Percentiles rank a stretch among this genome's conserved stretches.
Conservation (phyloP, 2,797 vertebrate species). For the Darevskia nairensis region DNA sequence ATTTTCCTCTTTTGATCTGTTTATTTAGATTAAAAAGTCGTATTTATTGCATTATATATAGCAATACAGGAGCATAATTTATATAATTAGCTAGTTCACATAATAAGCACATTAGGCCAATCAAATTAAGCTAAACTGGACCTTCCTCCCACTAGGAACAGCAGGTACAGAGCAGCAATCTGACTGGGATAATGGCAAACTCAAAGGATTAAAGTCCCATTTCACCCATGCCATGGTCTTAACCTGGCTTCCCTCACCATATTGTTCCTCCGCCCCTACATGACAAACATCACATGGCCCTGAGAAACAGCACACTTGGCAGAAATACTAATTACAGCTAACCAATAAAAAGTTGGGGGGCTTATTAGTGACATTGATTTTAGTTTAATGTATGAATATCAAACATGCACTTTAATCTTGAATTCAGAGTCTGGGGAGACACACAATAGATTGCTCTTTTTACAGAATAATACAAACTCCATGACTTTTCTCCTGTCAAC, state of each 20-base stretch:
- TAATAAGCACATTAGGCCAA: background rate
- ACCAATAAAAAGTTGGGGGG: background rate
- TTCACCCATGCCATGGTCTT: background rate
- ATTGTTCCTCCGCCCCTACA: too few species aligned
- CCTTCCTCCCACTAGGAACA: background rate
- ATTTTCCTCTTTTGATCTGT: background rate
- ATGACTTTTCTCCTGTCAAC: conserved; percentile 40
- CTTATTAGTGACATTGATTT: background rate
- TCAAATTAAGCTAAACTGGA: background rate
- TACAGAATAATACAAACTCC: conserved; percentile 53
- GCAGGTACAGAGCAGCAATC: background rate
- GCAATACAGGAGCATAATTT: background rate
- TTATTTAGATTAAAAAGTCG: background rate
- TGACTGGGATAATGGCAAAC: background rate
- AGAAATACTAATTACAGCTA: background rate
- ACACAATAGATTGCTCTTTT: conserved; percentile 20
- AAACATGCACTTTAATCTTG: background rate
- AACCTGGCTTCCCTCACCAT: too few species aligned
- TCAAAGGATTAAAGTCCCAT: background rate
- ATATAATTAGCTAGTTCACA: background rate
- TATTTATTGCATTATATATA: background rate
- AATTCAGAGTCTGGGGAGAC: conserved; percentile 13
- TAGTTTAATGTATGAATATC: background rate
- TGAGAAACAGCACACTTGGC: background rate
- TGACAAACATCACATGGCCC: background rate